Evolutionary conservation across 2,888 invertebrate species (phyloP), one percentile per base, ranked within the genome.

Genomic region (Macrosoma leucophasiata): DNA sequence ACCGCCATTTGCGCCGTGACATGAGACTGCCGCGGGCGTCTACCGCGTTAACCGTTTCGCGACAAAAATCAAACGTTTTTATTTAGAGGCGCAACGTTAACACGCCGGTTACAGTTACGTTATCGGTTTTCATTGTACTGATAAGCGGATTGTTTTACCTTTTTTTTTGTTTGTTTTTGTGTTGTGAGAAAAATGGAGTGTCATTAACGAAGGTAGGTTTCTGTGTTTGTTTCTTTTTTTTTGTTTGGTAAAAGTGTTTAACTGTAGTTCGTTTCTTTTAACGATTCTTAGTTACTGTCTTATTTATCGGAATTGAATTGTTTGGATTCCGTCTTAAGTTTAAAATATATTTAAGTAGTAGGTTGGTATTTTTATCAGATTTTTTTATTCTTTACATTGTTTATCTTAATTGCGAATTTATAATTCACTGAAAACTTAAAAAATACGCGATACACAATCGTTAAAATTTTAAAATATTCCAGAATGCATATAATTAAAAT

Each of bases 1-100:
- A 67, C 49, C 54, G 57, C 59, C 77, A 79, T 71, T 81, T 69
- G 62, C 65, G 65, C 54, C 70, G 62, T 69, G 74, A 63, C 77
- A 73, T 74, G 70, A 62, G 65, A 45, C 52, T 56, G 51, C 52
- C 41, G 54, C 68, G 68, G 72, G 56, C 72, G 73, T 63, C 57
- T 55, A 53, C 51, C 51, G 55, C 55, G 58, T 48, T 50, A 42
- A 48, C 51, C 49, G 53, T 57, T 55, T 43, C 43, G 29, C 34
- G 43, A 33, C 54, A 50, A 51, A 56, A 52, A 43, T 40, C 41
- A 24, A 37, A 37, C 39, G 41, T 36, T 50, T 51, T 41, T 46
- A 43, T 42, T 41, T 36, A 36, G 46, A 18, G 29, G 38, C 42
- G 51, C 48, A 56, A 59, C 55, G 50, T 51, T 48, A 54, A 57